Percentiles rank a stretch among this genome's conserved stretches.
Evolutionary conservation across 2,888 invertebrate genomes (phyloP).

Genomic region (Latrodectus elegans): DNA sequence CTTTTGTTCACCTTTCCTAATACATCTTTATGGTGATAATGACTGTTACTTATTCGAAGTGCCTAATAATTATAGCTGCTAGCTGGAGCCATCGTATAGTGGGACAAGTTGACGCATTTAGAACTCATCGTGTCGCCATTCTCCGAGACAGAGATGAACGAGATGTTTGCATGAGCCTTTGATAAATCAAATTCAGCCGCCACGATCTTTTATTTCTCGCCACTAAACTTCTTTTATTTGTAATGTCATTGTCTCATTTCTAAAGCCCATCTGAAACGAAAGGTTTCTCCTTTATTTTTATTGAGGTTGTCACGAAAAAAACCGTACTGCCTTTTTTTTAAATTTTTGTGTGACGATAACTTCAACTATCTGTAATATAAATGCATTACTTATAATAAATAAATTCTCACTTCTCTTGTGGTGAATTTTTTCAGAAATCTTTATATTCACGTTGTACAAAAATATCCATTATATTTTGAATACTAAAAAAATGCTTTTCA

Average conservation of each 20-base stretch:
- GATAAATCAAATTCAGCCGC: conserved; percentile 33
- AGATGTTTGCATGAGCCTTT: conserved; percentile 63
- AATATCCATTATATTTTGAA: too few relatives aligned
- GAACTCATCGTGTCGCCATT: conserved; percentile 26
- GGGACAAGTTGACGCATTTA: conserved; percentile 35
- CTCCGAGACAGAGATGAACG: conserved; percentile 58
- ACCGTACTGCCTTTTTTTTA: too few relatives aligned
- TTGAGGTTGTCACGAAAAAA: background rate
- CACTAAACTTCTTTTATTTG: conserved; percentile 14
- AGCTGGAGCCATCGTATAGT: conserved; percentile 10
- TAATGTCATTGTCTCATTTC: background rate
- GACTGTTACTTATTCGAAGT: conserved; percentile 29
- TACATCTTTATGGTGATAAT: conserved; percentile 30
- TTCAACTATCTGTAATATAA: too few relatives aligned
- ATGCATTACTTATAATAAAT: too few relatives aligned
- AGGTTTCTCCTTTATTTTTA: conserved; percentile 7
- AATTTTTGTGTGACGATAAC: too few relatives aligned
- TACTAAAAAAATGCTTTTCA: too few relatives aligned
- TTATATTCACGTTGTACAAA: too few relatives aligned
- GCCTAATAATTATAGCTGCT: conserved; percentile 41
- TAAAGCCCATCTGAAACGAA: background rate
- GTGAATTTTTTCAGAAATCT: too few relatives aligned
- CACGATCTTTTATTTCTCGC: background rate
- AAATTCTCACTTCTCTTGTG: too few relatives aligned
- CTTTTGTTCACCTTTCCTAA: conserved; percentile 49